Percentiles rank a stretch among this genome's conserved stretches.
These are phyloP conservation scores for Trachelus tabidus DNA, from an alignment of 2,888 invertebrate species.

Conservation along the genomic window DNA sequence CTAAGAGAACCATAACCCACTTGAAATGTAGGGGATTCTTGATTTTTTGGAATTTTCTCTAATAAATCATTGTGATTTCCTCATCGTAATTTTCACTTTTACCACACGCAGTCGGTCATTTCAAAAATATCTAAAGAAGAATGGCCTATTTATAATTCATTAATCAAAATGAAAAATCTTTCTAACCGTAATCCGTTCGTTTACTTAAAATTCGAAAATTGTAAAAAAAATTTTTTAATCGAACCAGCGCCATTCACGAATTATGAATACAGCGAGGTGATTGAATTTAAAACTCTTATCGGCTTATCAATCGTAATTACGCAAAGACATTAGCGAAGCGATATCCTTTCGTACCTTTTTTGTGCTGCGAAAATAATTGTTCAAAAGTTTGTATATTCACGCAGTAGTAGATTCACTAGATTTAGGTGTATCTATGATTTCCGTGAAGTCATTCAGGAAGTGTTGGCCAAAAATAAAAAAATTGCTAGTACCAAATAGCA, in stretches of 20 bases:
- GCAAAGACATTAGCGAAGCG: no score
- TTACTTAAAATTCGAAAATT: background rate
- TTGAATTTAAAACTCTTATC: background rate
- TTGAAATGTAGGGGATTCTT: no score
- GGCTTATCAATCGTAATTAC: no score
- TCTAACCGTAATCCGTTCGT: background rate
- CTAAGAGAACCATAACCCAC: background rate
- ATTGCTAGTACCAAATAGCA: background rate
- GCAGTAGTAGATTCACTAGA: background rate
- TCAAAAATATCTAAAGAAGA: background rate
- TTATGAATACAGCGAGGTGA: background rate
- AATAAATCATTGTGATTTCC: background rate
- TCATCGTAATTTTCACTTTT: background rate
- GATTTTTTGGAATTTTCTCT: no score
- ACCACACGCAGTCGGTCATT: background rate
- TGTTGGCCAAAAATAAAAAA: background rate
- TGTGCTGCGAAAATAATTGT: background rate
- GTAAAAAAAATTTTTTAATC: no score
- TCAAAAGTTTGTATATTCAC: background rate
- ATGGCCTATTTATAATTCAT: background rate
- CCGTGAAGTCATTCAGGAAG: background rate
- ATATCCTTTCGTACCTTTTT: no score
- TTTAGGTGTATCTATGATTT: background rate
- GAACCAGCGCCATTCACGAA: background rate
- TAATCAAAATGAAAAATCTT: background rate